These are phyloP conservation scores for Eremophila alpestris DNA, from an alignment of 2,797 vertebrate species.

Conservation along the genomic window DNA sequence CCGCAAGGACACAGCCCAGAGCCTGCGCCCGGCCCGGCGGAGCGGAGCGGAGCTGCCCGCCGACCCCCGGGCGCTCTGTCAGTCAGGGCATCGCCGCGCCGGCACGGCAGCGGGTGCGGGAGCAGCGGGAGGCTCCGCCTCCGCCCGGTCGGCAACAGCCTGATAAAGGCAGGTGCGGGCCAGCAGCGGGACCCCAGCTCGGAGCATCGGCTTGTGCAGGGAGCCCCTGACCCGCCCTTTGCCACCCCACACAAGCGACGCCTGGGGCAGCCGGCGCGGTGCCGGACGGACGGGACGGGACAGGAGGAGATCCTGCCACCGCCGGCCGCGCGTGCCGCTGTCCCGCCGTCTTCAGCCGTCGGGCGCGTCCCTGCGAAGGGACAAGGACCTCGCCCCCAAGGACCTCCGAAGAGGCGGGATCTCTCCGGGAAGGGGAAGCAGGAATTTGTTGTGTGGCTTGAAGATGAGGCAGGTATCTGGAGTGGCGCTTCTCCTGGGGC, in stretches of 20 bases:
- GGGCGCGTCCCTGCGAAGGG: neutral
- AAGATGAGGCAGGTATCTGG: slow-evolving; percentile 31
- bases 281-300: neutral
- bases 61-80: neutral
- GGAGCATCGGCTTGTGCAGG: neutral
- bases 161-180: slow-evolving; percentile 63
- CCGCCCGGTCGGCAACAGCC: neutral
- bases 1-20: neutral
- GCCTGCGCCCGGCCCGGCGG: neutral
- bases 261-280: neutral
- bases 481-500: slow-evolving; percentile 15
- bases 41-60: neutral
- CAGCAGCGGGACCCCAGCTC: neutral
- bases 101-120: neutral
- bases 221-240: neutral
- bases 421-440: slow-evolving; percentile 21
- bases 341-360: neutral
- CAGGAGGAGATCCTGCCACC: neutral
- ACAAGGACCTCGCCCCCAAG: slow-evolving; percentile 1
- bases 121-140: slow-evolving; percentile 38
- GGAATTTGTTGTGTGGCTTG: neutral
- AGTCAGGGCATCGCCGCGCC: neutral
- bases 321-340: neutral
- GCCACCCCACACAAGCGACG: neutral
- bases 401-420: slow-evolving; percentile 39